These are phyloP conservation scores for Pandemis corylana DNA, from an alignment of 2,888 invertebrate species.

Conservation along the genomic window DNA sequence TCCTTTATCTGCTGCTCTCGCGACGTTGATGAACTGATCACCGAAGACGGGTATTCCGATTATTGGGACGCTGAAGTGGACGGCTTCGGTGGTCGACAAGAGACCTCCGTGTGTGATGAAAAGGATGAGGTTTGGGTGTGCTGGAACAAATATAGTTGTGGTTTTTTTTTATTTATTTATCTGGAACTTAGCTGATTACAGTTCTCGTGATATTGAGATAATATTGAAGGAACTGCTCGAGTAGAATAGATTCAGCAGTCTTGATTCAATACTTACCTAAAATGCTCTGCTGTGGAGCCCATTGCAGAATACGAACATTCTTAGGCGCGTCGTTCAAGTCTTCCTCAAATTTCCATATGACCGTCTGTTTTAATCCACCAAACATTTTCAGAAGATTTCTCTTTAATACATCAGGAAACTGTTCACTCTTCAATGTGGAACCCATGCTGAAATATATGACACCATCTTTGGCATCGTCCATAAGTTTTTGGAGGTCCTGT, in stretches of 20 bases:
- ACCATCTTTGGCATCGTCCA: conserved; percentile 70
- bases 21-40: conserved; percentile 63
- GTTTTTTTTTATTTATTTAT: too few species aligned
- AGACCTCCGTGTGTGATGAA: conserved; percentile 67
- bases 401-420: conserved; percentile 61
- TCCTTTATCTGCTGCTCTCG: conserved; percentile 58
- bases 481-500: conserved; percentile 56
- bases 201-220: too few species aligned
- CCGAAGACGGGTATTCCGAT: conserved; percentile 64
- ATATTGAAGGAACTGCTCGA: too few species aligned
- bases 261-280: conserved; percentile 51
- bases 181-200: too few species aligned
- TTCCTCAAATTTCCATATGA: conserved; percentile 77
- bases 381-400: conserved; percentile 64
- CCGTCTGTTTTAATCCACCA: conserved; percentile 67
- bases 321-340: conserved; percentile 55
- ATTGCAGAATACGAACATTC: conserved; percentile 70
- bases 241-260: neutral
- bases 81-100: conserved; percentile 60
- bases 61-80: conserved; percentile 62
- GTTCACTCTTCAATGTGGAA: conserved; percentile 62
- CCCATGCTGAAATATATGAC: conserved; percentile 80
- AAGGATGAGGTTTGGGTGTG: conserved; percentile 62
- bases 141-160: conserved; percentile 46
- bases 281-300: conserved; percentile 71